A percentile compares a stretch with the other conserved stretches of the same genome.
These are phyloP conservation scores for Dendropsophus ebraccatus DNA, from an alignment of 2,113 vertebrate species.

Conservation along the genomic window DNA sequence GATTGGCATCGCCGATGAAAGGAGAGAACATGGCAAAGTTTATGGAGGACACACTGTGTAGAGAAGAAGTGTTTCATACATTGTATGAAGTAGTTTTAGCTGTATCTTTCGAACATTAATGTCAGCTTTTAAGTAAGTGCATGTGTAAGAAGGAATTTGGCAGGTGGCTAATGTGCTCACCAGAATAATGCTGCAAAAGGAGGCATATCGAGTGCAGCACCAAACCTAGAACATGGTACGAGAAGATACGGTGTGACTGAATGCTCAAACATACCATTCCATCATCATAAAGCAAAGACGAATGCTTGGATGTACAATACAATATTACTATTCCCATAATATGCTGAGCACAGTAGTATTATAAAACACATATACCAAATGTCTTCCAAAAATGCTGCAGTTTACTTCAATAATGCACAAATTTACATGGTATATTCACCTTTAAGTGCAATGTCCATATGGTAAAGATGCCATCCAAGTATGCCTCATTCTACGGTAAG, in stretches of 20 bases:
- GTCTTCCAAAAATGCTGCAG: too few relatives aligned
- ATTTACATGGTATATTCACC: too few relatives aligned
- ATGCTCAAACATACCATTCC: background rate
- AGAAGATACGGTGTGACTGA: background rate
- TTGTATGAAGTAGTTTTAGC: constrained; percentile 13
- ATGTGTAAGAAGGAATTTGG: background rate
- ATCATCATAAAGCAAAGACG: background rate
- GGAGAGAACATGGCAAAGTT: constrained; percentile 8
- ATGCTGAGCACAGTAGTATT: too few relatives aligned
- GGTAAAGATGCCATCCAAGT: too few relatives aligned
- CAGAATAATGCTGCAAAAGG: background rate
- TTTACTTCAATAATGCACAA: too few relatives aligned
- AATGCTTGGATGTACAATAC: too few relatives aligned
- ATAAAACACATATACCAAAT: too few relatives aligned
- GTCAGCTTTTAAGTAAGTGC: background rate
- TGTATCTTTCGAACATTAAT: background rate
- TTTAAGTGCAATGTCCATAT: too few relatives aligned
- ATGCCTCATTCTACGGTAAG: too few relatives aligned
- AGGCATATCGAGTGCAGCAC: background rate
- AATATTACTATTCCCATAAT: too few relatives aligned
- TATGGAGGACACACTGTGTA: constrained; percentile 6
- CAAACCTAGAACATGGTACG: background rate
- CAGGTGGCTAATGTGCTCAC: background rate
- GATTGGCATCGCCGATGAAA: constrained; percentile 9
- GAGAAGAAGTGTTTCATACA: background rate